phyloP scores from a whole-genome alignment of 2,797 vertebrate genomes.

The Cryptoblepharus egeriae region DNA sequence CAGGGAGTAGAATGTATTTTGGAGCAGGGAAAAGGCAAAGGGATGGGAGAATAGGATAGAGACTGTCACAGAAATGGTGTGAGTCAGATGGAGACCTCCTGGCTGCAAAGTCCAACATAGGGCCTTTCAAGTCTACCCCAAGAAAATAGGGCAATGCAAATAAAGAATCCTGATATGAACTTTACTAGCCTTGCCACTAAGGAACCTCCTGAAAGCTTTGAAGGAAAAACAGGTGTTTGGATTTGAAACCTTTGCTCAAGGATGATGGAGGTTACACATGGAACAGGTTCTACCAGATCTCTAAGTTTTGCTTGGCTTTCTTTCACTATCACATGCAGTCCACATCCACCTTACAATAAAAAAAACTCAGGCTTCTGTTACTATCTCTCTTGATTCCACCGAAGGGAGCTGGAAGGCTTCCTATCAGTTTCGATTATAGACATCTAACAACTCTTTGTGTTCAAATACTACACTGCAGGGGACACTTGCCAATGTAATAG shows the following conservation, averaged over 20 bases:
- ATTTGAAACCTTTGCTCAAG: not conserved
- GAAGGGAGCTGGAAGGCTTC: not conserved
- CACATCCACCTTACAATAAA: not conserved
- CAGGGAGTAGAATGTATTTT: too few relatives aligned
- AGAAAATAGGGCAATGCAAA: not conserved
- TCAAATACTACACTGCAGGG: not conserved
- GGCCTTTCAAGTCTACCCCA: too few relatives aligned
- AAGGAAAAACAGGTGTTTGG: not conserved
- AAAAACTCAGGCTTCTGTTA: not conserved
- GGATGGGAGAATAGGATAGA: too few relatives aligned
- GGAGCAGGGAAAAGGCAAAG: too few relatives aligned
- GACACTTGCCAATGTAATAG: not conserved
- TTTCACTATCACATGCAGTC: not conserved
- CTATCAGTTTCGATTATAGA: not conserved
- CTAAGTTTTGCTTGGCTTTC: not conserved
- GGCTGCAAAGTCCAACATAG: too few relatives aligned
- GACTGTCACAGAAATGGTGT: too few relatives aligned
- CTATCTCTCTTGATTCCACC: not conserved
- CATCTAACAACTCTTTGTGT: not conserved
- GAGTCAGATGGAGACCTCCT: too few relatives aligned
- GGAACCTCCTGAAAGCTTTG: not conserved
- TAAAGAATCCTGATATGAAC: too few relatives aligned
- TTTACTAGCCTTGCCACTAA: not conserved
- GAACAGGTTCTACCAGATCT: not conserved
- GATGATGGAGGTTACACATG: not conserved